Conservation (phyloP, 2,113 vertebrate species). For the Rhinoptilus africanus region DNA sequence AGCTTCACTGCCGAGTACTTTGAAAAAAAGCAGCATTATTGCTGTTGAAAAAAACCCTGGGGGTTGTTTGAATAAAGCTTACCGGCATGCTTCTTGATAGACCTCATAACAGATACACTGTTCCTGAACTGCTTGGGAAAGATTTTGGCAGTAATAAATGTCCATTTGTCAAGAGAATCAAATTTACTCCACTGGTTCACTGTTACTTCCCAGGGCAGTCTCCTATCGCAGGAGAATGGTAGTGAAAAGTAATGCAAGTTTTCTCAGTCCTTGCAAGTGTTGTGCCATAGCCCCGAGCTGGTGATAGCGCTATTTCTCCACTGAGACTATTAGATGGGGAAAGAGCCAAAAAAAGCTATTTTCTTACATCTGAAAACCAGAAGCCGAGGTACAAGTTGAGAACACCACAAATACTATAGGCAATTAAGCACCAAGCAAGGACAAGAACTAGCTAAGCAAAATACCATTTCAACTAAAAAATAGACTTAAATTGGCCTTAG, state of each 20-base stretch:
- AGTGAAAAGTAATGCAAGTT: neutral
- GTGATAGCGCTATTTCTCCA: neutral
- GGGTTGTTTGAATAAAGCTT: neutral
- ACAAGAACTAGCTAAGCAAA: neutral
- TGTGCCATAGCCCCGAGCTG: neutral
- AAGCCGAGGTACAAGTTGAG: neutral
- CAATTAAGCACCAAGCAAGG: neutral
- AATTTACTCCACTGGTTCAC: neutral
- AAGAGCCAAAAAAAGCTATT: neutral
- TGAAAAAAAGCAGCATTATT: neutral
- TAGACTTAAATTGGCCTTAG: neutral
- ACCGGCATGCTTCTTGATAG: neutral
- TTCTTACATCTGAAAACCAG: neutral
- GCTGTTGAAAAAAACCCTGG: neutral
- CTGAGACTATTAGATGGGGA: neutral
- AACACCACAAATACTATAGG: neutral
- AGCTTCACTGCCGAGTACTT: neutral
- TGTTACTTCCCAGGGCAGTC: neutral
- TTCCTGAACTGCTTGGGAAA: neutral
- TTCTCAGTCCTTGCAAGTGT: neutral
- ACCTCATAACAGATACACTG: neutral
- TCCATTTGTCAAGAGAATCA: neutral
- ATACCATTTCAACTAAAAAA: neutral
- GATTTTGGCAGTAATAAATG: neutral
- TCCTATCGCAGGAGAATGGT: neutral